Conservation (phyloP, 1,140 invertebrate genomes). For the Berghia stephanieae region DNA sequence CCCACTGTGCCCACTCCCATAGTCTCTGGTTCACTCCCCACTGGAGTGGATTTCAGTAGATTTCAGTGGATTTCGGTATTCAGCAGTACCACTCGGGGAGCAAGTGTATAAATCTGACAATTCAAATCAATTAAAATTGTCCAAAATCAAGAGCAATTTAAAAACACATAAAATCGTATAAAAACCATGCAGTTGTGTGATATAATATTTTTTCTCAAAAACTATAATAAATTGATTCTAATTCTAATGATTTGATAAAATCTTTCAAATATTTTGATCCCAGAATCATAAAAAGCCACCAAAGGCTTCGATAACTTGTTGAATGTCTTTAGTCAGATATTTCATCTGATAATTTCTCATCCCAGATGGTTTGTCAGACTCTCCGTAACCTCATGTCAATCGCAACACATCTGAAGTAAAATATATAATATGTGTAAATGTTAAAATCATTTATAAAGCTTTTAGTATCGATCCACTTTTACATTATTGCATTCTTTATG, state of each 20-base stretch:
- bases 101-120: background rate
- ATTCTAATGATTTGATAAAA: too few species aligned
- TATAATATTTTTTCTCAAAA: background rate
- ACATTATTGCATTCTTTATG: too few species aligned
- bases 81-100: too few species aligned
- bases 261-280: too few species aligned
- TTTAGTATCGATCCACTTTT: too few species aligned
- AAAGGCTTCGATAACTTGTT: slow-evolving; percentile 75
- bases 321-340: slow-evolving; percentile 75
- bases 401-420: slow-evolving; percentile 73
- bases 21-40: too few species aligned
- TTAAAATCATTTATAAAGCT: too few species aligned
- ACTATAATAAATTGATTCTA: background rate
- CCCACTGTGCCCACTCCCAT: too few species aligned
- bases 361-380: slow-evolving; percentile 80
- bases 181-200: background rate
- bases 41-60: too few species aligned
- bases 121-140: background rate
- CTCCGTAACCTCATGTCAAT: slow-evolving; percentile 83
- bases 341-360: slow-evolving; percentile 74
- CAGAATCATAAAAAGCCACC: too few species aligned
- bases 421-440: too few species aligned
- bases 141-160: background rate
- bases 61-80: too few species aligned
- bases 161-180: background rate